These are phyloP conservation scores for Otolemur crassicaudatus DNA, from an alignment of 2,797 vertebrate species.

Conservation along the genomic window DNA sequence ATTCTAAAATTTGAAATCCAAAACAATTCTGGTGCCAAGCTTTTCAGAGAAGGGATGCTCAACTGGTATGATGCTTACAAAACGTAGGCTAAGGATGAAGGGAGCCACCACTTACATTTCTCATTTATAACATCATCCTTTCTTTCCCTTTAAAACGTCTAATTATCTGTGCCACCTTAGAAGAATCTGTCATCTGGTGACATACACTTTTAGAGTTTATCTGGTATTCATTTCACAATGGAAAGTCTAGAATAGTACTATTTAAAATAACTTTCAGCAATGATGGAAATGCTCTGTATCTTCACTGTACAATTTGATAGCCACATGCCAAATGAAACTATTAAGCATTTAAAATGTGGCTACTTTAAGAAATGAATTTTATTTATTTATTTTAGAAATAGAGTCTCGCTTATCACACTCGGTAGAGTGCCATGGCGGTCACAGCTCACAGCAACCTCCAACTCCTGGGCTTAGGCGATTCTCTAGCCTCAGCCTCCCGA, in stretches of 20 bases:
- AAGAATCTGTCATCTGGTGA: conserved; percentile 48
- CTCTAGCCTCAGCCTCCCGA: too few species aligned
- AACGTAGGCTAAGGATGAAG: conserved; percentile 8
- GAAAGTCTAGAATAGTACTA: conserved; percentile 28
- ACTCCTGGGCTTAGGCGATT: too few species aligned
- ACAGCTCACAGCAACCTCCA: too few species aligned
- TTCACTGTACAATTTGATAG: neutral
- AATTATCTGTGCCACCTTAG: neutral
- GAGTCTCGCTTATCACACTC: too few species aligned
- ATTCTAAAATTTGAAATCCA: neutral
- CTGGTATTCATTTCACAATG: neutral
- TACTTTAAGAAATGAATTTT: neutral
- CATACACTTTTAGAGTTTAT: conserved; percentile 11
- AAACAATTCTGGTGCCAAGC: neutral
- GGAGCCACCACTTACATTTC: conserved; percentile 3
- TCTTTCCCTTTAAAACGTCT: conserved; percentile 1
- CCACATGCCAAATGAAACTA: neutral
- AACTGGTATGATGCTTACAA: neutral
- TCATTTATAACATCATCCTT: conserved; percentile 57
- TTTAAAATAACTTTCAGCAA: neutral
- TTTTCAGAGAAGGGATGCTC: neutral
- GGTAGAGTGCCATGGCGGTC: too few species aligned
- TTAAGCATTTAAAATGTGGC: neutral
- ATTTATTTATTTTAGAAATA: neutral
- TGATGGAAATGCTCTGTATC: conserved; percentile 3